These are phyloP conservation scores for Lanius ludovicianus DNA, from an alignment of 2,113 vertebrate genomes.

Conservation along the genomic window DNA sequence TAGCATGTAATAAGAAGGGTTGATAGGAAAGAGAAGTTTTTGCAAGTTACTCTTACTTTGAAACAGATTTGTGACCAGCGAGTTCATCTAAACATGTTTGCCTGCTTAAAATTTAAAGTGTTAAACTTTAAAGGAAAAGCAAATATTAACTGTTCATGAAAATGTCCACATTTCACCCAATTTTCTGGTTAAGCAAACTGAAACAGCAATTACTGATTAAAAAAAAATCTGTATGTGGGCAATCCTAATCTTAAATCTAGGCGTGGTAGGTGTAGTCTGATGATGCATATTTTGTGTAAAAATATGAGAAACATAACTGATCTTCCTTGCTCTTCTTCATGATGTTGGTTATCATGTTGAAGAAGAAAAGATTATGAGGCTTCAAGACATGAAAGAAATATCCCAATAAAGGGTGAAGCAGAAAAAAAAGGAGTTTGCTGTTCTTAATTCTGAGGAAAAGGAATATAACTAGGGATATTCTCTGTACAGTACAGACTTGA, in stretches of 20 bases:
- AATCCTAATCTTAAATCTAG: not conserved
- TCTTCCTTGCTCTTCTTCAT: not conserved
- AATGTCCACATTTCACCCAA: not conserved
- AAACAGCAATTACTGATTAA: not conserved
- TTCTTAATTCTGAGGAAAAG: not conserved
- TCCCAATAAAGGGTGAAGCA: not conserved
- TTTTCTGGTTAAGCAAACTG: not conserved
- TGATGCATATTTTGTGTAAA: not conserved
- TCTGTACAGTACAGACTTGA: not conserved
- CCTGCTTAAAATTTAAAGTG: not conserved
- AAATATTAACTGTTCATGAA: not conserved
- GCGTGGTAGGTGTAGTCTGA: not conserved
- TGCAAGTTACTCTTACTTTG: not conserved
- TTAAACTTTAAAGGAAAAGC: slow-evolving; percentile 34
- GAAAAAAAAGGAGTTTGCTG: not conserved
- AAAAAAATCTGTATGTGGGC: not conserved
- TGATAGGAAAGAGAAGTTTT: not conserved
- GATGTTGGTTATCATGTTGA: not conserved
- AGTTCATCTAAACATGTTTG: not conserved
- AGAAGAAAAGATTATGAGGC: not conserved
- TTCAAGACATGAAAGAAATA: not conserved
- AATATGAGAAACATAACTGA: not conserved
- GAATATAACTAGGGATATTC: not conserved
- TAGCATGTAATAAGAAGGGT: not conserved
- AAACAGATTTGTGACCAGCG: not conserved